Base-by-base conservation (phyloP, 2,888 invertebrate genomes). In the Drosophila fungiperda region DNA sequence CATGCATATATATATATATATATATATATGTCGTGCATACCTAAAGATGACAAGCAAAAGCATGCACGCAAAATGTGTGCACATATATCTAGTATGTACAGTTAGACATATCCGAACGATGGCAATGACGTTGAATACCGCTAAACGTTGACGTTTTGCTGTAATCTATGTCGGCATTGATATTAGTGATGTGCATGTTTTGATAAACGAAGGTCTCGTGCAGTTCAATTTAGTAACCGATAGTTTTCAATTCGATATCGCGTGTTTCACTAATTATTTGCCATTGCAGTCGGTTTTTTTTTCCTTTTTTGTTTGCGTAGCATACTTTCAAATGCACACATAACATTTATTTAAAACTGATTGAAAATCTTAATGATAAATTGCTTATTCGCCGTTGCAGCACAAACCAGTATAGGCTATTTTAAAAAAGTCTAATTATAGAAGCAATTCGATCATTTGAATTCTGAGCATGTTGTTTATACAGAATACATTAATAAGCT, bases 101-200 rank as follows among this genome's bases (percentile, higher is more conserved):
- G 42, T 20, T 42, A 42, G 42, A 42, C 42, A 62, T 26, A 48
- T 36, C 32, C 49, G 49, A 53, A 36, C 54, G 38, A 55, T 58
- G 48, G 32, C 54, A 33, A 67, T 78, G 67, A 64, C 63, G 78
- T 60, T 63, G 59, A 45, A 53, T 59, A 78, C 57, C 42, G 62
- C 59, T 53, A 50, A 73, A 60, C 9, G 35, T 42, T 66, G 50
- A 55, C 50, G 48, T 35, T 58, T 35, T 48, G 62, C 42, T 52
- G 72, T 72, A 78, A 78, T 78, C 78, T 76, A 66, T 55, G 66
- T 38, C 73, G 53, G 42, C 73, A 65, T 58, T 61, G 45, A 35
- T 40, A 8, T 48, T 59, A 74, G 79, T 45, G 76, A 68, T 79
- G 79, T 20, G 42, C 42, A n/a, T 65, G 61, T 71, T 55, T 17